These are phyloP conservation scores for Stegodyphus dumicola DNA, from an alignment of 1,140 invertebrate species.

Conservation along the genomic window DNA sequence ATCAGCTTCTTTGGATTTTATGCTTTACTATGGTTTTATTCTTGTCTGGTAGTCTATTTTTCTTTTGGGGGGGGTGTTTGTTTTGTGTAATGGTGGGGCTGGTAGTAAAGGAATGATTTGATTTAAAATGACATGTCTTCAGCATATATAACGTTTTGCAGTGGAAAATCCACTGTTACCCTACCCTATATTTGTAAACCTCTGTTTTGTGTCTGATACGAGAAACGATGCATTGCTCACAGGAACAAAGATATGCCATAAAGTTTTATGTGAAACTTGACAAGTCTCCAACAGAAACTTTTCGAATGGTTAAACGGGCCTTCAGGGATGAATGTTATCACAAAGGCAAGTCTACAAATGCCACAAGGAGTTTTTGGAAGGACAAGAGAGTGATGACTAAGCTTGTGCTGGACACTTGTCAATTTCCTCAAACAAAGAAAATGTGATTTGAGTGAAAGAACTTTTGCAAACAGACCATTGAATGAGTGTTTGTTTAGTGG, in stretches of 20 bases:
- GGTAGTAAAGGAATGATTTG: no score
- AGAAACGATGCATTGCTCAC: not conserved
- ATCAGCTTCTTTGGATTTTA: no score
- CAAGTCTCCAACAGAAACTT: not conserved
- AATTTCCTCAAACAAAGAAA: not conserved
- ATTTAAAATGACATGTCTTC: no score
- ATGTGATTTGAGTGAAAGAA: not conserved
- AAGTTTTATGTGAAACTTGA: not conserved
- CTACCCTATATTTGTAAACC: no score
- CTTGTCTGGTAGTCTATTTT: no score
- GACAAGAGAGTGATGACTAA: not conserved
- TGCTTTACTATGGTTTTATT: no score
- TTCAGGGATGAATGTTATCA: conserved; percentile 1
- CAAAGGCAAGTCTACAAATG: conserved; percentile 1
- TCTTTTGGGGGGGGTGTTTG: no score
- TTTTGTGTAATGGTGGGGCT: no score
- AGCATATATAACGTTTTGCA: no score
- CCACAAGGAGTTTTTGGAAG: conserved; percentile 1
- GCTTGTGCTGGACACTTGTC: not conserved
- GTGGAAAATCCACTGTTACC: no score
- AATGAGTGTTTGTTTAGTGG: conserved; percentile 1
- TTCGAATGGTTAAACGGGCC: not conserved
- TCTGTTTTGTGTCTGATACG: conserved; percentile 1
- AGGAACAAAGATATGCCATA: conserved; percentile 13
- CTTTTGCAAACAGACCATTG: not conserved